Percentiles rank a stretch among this genome's conserved stretches.
These are phyloP conservation scores for Phocides pigmalion DNA, from an alignment of 1,140 invertebrate species.

Conservation along the genomic window DNA sequence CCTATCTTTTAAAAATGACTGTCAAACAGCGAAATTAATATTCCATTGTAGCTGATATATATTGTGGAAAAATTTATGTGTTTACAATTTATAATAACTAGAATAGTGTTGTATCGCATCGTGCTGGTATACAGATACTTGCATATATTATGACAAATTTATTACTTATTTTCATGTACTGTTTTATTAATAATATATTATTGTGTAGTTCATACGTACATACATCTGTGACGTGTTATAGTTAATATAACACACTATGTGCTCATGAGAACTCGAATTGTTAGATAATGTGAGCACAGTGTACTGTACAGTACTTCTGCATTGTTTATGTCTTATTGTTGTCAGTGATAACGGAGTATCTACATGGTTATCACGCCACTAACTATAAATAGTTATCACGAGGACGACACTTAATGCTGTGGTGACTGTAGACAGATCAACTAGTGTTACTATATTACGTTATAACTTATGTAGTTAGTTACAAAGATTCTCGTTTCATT, in stretches of 20 bases:
- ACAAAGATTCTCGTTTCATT: background rate
- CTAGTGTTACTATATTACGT: constrained; percentile 6
- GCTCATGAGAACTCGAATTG: constrained; percentile 21
- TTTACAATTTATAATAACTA: too few relatives aligned
- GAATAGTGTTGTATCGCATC: too few relatives aligned
- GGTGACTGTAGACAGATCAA: constrained; percentile 21
- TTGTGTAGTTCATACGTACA: background rate
- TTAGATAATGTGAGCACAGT: constrained; percentile 24
- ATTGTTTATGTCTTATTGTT: constrained; percentile 66
- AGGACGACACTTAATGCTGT: constrained; percentile 41
- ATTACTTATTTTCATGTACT: too few relatives aligned
- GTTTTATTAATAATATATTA: too few relatives aligned
- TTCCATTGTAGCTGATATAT: too few relatives aligned
- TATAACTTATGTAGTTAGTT: background rate
- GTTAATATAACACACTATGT: constrained; percentile 14
- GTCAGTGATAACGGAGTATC: constrained; percentile 56
- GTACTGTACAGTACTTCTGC: constrained; percentile 41
- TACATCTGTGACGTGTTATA: constrained; percentile 16
- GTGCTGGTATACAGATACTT: too few relatives aligned
- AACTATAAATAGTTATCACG: constrained; percentile 63
- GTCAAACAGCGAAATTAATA: too few relatives aligned
- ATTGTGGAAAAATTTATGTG: too few relatives aligned
- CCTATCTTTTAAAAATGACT: too few relatives aligned
- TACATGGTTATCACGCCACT: constrained; percentile 53
- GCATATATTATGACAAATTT: too few relatives aligned